Evolutionary conservation across 2,888 invertebrate species (phyloP).

Genomic region (Hyppa rectilinea): DNA sequence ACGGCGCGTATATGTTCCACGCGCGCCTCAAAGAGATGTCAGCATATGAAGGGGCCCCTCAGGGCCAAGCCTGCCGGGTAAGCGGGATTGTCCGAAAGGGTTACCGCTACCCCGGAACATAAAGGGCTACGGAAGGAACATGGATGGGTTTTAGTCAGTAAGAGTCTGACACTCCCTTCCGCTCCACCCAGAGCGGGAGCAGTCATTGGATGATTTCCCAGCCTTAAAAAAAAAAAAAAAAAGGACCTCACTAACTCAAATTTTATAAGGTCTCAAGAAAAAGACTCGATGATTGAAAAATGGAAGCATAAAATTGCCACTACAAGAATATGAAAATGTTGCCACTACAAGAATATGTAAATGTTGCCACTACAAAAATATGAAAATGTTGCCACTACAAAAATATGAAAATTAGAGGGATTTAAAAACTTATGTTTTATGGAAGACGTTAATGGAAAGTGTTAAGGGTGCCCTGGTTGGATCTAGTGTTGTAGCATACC

Average conservation of each 20-base stretch:
- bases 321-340: slow-evolving; percentile 29
- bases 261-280: background rate
- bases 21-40: too few species aligned
- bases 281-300: background rate
- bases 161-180: too few species aligned
- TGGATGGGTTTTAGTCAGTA: too few species aligned
- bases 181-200: too few species aligned
- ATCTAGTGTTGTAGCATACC: slow-evolving; percentile 11
- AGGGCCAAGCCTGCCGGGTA: too few species aligned
- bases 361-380: slow-evolving; percentile 34
- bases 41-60: too few species aligned
- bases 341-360: slow-evolving; percentile 35
- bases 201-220: too few species aligned
- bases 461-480: slow-evolving; percentile 37
- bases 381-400: slow-evolving; percentile 34
- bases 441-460: slow-evolving; percentile 67
- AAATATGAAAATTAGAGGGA: slow-evolving; percentile 24
- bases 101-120: too few species aligned
- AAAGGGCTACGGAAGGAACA: too few species aligned
- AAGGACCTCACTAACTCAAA: background rate
- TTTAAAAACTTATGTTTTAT: slow-evolving; percentile 61
- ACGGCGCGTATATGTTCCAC: too few species aligned
- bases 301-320: slow-evolving; percentile 31
- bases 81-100: too few species aligned
- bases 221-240: too few species aligned